Conservation (phyloP, 37 sponge, comb jelly and placozoan genomes). For the Cliona cf. orientalis region DNA sequence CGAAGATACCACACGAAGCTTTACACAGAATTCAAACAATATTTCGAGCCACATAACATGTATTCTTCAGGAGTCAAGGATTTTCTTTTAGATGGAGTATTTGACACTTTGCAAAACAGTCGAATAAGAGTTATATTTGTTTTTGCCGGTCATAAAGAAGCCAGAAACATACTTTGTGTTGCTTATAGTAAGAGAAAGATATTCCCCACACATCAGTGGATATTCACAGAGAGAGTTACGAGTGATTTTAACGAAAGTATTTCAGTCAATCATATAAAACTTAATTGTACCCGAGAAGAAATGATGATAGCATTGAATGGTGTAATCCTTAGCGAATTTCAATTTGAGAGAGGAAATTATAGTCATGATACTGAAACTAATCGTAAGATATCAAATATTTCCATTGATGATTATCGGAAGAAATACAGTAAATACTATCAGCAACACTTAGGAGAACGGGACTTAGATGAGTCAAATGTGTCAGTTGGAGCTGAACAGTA, state of each 20-base stretch:
- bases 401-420: too few species aligned
- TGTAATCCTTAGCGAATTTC: not conserved
- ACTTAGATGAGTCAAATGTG: too few species aligned
- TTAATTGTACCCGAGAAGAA: not conserved
- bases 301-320: not conserved
- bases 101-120: not conserved
- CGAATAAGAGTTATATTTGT: conserved; percentile 1
- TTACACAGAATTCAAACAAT: not conserved
- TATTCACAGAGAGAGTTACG: not conserved
- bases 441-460: too few species aligned
- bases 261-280: not conserved
- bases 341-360: not conserved
- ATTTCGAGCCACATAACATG: not conserved
- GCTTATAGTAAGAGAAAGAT: not conserved
- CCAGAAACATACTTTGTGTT: not conserved
- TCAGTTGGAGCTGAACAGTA: too few species aligned
- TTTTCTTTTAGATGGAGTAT: not conserved
- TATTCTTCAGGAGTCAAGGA: not conserved
- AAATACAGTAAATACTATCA: too few species aligned
- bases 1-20: not conserved
- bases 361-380: not conserved
- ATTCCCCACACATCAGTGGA: conserved; percentile 1
- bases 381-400: too few species aligned
- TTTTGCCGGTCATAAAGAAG: not conserved
- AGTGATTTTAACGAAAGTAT: not conserved